Conservation (phyloP, 2,888 invertebrate species). For the Laspeyria flexula region DNA sequence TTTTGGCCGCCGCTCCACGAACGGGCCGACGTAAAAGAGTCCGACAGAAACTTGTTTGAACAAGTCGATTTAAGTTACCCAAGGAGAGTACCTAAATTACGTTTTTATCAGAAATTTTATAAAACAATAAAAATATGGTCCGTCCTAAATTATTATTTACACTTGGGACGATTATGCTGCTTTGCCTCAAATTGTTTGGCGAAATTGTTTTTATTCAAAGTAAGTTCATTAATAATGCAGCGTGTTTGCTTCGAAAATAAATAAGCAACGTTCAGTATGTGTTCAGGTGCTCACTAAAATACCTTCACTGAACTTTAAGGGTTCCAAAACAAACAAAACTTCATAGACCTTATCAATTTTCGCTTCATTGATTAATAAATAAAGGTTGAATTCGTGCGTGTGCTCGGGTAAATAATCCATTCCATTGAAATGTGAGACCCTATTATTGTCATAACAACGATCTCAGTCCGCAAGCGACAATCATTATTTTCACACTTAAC, state of each 20-base stretch:
- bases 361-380: constrained; percentile 42
- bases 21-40: constrained; percentile 64
- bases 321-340: constrained; percentile 30
- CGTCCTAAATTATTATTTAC: constrained; percentile 24
- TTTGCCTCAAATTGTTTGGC: background rate
- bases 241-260: constrained; percentile 7
- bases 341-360: constrained; percentile 32
- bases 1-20: constrained; percentile 64
- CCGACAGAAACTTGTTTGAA: constrained; percentile 71
- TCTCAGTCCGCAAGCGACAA: constrained; percentile 49
- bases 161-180: constrained; percentile 8
- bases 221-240: constrained; percentile 12
- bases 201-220: constrained; percentile 1
- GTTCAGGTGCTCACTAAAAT: constrained; percentile 19
- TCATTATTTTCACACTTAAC: constrained; percentile 71
- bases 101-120: constrained; percentile 43
- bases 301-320: constrained; percentile 14
- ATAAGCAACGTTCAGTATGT: constrained; percentile 17
- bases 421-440: constrained; percentile 47
- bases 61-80: constrained; percentile 82
- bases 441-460: constrained; percentile 50
- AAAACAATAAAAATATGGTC: constrained; percentile 32
- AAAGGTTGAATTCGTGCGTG: constrained; percentile 27
- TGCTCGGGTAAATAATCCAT: constrained; percentile 30
- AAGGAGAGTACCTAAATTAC: constrained; percentile 58